Evolutionary conservation across 1,140 invertebrate genomes (phyloP).

Genomic region (Solen grandis): DNA sequence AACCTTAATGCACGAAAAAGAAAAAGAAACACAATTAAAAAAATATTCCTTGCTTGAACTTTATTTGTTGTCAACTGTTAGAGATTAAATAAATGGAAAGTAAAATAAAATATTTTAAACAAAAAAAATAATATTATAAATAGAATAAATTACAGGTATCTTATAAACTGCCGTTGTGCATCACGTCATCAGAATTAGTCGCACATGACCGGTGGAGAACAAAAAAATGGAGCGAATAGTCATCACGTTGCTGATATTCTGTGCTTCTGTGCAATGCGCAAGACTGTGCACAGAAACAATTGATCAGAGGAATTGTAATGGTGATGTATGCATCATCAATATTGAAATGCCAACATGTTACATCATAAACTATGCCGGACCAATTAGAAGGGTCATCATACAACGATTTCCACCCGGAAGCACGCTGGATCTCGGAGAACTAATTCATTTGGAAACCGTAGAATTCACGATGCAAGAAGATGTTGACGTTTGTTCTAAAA

Average conservation of each 20-base stretch:
- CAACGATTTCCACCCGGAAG: background rate
- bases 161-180: background rate
- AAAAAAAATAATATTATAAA: background rate
- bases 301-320: background rate
- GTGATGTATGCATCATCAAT: background rate
- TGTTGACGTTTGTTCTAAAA: background rate
- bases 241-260: background rate
- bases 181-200: background rate
- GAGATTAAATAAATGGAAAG: background rate
- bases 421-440: background rate
- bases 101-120: background rate
- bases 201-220: background rate
- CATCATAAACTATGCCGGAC: background rate
- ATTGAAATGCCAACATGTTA: background rate
- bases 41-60: background rate
- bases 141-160: background rate
- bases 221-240: background rate
- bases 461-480: background rate
- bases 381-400: background rate
- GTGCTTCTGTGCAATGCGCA: background rate
- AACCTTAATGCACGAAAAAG: background rate
- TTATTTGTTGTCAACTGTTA: background rate
- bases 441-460: background rate
- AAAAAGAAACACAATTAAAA: too few relatives aligned
- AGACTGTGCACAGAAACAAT: background rate